A percentile compares a stretch with the other conserved stretches of the same genome.
Conservation (phyloP, 2,113 vertebrate genomes). For the Oxyruncus cristatus region DNA sequence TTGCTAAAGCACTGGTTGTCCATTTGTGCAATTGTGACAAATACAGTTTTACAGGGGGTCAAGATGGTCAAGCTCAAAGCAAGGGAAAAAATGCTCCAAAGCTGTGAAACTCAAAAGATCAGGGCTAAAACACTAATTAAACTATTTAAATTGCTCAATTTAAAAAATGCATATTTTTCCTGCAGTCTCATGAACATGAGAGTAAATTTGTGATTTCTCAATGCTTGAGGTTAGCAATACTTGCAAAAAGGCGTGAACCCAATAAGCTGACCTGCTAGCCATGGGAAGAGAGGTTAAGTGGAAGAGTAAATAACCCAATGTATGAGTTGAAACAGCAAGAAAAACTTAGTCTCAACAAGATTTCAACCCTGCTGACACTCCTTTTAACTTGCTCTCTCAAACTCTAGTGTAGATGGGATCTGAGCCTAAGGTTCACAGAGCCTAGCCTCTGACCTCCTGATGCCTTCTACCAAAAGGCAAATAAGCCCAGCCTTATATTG, state of each 20-base stretch:
- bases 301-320: neutral
- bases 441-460: neutral
- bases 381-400: neutral
- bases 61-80: neutral
- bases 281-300: neutral
- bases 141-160: neutral
- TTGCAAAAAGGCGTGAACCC: neutral
- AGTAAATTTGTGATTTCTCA: neutral
- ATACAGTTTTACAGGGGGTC: neutral
- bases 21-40: neutral
- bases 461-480: neutral
- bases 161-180: neutral
- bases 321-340: neutral
- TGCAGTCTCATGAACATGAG: neutral
- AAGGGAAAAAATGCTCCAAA: neutral
- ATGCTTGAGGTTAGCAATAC: neutral
- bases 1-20: neutral
- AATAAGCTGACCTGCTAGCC: slow-evolving; percentile 2
- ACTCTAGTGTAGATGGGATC: neutral
- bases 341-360: neutral
- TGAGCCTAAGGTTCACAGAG: neutral
- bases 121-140: neutral
- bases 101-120: neutral
- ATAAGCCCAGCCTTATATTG: neutral
- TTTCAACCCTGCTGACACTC: neutral